phyloP scores from a whole-genome alignment of 2,113 vertebrate species.

The Gambusia affinis region DNA sequence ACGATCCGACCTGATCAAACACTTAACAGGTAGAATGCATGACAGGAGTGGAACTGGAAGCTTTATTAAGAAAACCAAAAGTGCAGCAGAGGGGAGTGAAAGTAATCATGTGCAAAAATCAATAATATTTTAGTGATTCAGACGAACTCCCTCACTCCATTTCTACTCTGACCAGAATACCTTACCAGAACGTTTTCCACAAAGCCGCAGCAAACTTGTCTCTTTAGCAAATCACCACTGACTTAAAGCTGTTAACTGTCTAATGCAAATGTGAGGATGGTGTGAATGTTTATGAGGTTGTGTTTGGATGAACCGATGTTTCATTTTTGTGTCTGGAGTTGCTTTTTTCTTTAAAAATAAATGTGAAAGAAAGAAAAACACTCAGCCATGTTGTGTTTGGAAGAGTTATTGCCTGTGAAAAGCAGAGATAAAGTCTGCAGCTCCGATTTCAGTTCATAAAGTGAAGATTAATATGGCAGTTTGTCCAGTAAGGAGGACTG shows the following conservation, averaged over 20 bases:
- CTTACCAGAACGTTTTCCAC: neutral
- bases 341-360: neutral
- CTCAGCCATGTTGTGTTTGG: neutral
- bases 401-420: neutral
- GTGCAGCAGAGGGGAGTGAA: neutral
- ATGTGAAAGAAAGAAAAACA: neutral
- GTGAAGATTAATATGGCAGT: neutral
- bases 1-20: neutral
- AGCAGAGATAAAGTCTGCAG: neutral
- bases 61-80: neutral
- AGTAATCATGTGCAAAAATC: neutral
- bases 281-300: neutral
- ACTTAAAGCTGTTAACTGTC: neutral
- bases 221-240: neutral
- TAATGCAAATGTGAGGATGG: neutral
- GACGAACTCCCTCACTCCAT: neutral
- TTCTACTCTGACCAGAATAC: neutral
- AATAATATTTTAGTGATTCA: neutral
- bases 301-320: neutral
- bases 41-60: neutral
- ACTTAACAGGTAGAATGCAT: neutral
- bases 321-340: neutral
- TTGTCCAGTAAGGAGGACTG: neutral
- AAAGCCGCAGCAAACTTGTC: neutral
- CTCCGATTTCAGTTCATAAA: neutral